Evolutionary conservation across 1,140 invertebrate genomes (phyloP), one percentile per base, ranked within the genome.

Genomic region (Drosophila carrolli): DNA sequence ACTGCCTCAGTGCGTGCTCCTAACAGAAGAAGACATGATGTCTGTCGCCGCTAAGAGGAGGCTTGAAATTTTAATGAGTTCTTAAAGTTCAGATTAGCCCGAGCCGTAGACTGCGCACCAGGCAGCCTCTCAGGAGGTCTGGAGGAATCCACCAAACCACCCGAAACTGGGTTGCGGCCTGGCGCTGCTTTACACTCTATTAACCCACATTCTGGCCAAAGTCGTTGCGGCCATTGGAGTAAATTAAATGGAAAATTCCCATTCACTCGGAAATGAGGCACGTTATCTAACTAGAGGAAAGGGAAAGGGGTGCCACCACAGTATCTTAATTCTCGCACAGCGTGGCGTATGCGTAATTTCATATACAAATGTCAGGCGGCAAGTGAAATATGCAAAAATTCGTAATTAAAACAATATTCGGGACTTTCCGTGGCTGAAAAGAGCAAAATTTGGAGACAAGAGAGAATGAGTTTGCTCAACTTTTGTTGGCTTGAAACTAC

Each of bases 231-330:
- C 75, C 74, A 79, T 75, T 65, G 59, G 60, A 85, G 67, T 80
- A 81, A 91, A 89, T 89, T 89, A 91, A 86, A 89, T 85, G 89
- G 74, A 89, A 91, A 91, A 89, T 91, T 81, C 59, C 23, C 59
- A 77, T 82, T 68, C 78, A 72, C 41, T 68, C 19, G 23, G 55
- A 14, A 14, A 16, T 23, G 14, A 48, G 51, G 19, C 43, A 63
- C 38, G 55, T 63, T 63, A 63, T 63, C 60, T 63, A 62, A 59
- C 23, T 32, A 27, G 27, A 38, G 0, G 29, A 10, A 4, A 38
- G 27, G 27, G 4, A 2, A 14, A 29, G 4, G 19, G 2, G 10
- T 51, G 23, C 38, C 38, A 40, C 50, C 46, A 70, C 46, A 37
- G 59, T 71, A 59, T 76, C 72, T 75, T 57, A 16, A 67, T 58